These are phyloP conservation scores for Eubucco bourcierii DNA, from an alignment of 2,113 vertebrate genomes.

Conservation along the genomic window DNA sequence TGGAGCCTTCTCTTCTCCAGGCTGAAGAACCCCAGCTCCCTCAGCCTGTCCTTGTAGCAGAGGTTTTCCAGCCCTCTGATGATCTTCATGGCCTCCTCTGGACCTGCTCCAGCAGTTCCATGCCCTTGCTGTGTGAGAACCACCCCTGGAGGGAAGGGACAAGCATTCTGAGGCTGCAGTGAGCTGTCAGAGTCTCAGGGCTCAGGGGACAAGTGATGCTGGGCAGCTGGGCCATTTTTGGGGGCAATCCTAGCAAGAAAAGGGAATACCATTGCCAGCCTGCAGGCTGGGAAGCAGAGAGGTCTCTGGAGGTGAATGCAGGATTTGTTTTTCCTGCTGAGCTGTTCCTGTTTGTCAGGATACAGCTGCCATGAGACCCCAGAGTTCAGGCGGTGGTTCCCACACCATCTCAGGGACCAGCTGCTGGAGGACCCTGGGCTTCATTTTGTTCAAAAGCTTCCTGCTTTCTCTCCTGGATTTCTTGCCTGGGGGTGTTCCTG, in stretches of 20 bases:
- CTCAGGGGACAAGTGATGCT: not conserved
- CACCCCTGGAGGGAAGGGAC: not conserved
- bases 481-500: not conserved
- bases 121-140: not conserved
- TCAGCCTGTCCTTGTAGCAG: no score
- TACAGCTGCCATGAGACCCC: constrained; percentile 12
- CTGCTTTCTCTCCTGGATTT: not conserved
- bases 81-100: no score
- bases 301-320: not conserved
- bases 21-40: no score
- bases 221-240: not conserved
- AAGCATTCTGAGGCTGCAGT: not conserved
- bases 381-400: not conserved
- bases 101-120: no score
- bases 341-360: constrained; percentile 62
- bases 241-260: not conserved
- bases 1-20: no score
- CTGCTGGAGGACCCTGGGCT: not conserved
- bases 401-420: fast-evolving
- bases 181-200: not conserved
- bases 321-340: not conserved
- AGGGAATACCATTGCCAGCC: not conserved
- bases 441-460: not conserved
- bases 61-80: no score
- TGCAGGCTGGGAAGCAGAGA: not conserved